These are phyloP conservation scores for Drosophila erecta DNA, from an alignment of 1,140 invertebrate genomes.

Conservation along the genomic window DNA sequence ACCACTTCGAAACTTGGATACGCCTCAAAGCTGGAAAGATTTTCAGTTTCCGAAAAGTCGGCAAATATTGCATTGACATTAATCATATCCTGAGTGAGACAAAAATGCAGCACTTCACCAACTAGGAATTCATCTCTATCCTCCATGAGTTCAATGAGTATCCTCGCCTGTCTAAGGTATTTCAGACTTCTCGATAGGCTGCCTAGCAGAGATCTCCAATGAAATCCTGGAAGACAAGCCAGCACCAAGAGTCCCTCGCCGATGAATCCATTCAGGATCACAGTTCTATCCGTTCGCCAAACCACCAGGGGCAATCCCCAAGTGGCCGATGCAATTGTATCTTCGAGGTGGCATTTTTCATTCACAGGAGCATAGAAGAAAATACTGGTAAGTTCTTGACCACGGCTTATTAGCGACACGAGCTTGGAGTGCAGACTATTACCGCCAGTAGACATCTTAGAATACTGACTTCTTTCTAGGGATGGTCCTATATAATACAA, in stretches of 20 bases:
- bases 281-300: constrained; percentile 22
- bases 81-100: constrained; percentile 38
- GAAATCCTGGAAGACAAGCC: constrained; percentile 44
- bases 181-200: constrained; percentile 19
- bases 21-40: constrained; percentile 27
- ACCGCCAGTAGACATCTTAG: neutral
- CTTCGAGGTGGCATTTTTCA: constrained; percentile 8
- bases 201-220: constrained; percentile 25
- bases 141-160: constrained; percentile 48
- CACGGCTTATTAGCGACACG: constrained; percentile 9
- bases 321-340: neutral
- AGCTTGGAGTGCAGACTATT: neutral
- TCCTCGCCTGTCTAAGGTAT: constrained; percentile 37
- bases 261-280: constrained; percentile 16
- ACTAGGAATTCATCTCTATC: constrained; percentile 11
- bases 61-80: constrained; percentile 35
- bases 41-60: constrained; percentile 16
- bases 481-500: neutral
- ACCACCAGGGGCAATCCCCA: constrained; percentile 8
- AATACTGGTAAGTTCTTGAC: constrained; percentile 4
- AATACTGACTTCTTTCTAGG: neutral
- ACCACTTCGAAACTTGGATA: constrained; percentile 39
- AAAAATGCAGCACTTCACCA: constrained; percentile 23
- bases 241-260: constrained; percentile 32
- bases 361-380: constrained; percentile 16